Conservation (phyloP, 2,888 invertebrate species). For the Cenopis cana region DNA sequence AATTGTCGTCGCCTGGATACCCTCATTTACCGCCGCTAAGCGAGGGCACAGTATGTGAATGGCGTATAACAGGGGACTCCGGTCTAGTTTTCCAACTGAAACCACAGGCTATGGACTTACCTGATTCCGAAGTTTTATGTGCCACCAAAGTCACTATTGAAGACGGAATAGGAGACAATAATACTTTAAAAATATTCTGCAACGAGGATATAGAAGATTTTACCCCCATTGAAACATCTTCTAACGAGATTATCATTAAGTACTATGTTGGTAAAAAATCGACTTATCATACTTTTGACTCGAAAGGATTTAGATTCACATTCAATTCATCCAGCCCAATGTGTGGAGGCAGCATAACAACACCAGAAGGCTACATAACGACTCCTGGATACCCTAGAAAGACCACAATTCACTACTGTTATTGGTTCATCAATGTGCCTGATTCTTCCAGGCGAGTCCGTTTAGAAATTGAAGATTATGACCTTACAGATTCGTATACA, state of each 20-base stretch:
- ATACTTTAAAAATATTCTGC: slow-evolving; percentile 67
- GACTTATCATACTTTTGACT: slow-evolving; percentile 61
- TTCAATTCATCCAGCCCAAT: slow-evolving; percentile 83
- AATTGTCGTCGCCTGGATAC: slow-evolving; percentile 88
- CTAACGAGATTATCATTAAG: slow-evolving; percentile 67
- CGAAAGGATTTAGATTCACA: slow-evolving; percentile 85
- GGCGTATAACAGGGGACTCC: slow-evolving; percentile 85
- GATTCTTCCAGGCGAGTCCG: slow-evolving; percentile 68
- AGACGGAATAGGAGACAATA: slow-evolving; percentile 63
- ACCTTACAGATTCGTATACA: slow-evolving; percentile 59
- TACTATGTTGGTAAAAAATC: slow-evolving; percentile 64
- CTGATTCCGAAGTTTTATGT: slow-evolving; percentile 63
- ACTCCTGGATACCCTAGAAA: slow-evolving; percentile 89
- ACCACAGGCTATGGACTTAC: slow-evolving; percentile 62
- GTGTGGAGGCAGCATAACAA: slow-evolving; percentile 89
- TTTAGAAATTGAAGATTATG: slow-evolving; percentile 85
- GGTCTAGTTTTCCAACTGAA: slow-evolving; percentile 59
- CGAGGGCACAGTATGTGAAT: slow-evolving; percentile 87
- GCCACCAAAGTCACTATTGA: slow-evolving; percentile 69
- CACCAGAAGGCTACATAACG: slow-evolving; percentile 87
- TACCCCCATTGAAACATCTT: slow-evolving; percentile 60
- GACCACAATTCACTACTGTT: slow-evolving; percentile 66
- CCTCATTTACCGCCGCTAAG: slow-evolving; percentile 84
- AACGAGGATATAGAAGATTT: slow-evolving; percentile 50
- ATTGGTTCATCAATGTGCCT: slow-evolving; percentile 70